A percentile compares a stretch with the other conserved stretches of the same genome.
Evolutionary conservation across 2,113 vertebrate species (phyloP).

Genomic region (Ariopsis seemanni): DNA sequence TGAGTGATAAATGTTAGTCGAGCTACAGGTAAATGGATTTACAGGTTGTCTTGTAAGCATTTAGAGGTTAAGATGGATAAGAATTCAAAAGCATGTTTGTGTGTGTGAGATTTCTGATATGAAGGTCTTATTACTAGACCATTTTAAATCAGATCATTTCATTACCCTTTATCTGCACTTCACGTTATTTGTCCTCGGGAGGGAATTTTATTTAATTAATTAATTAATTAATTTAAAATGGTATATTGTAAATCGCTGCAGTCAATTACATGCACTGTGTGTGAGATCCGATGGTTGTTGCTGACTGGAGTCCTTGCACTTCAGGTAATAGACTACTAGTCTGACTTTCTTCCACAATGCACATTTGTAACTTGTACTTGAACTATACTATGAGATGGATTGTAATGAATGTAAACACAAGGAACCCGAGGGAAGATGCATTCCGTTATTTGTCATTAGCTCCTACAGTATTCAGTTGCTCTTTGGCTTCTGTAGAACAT

Average conservation of each 20-base stretch:
- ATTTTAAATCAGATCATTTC: background rate
- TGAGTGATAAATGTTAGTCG: background rate
- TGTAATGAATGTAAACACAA: background rate
- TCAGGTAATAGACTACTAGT: background rate
- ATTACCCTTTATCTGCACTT: background rate
- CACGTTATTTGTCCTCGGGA: background rate
- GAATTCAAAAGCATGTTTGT: background rate
- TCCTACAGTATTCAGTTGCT: background rate
- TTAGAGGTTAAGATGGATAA: background rate
- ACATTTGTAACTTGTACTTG: background rate
- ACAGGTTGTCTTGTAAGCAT: background rate
- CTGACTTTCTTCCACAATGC: background rate
- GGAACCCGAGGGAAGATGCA: background rate
- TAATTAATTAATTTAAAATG: background rate
- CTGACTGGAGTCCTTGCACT: background rate
- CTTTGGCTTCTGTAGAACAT: background rate
- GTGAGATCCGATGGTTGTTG: background rate
- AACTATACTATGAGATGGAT: background rate
- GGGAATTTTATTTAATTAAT: background rate
- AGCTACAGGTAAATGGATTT: background rate
- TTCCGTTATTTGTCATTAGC: background rate
- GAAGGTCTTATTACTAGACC: background rate
- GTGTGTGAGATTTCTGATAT: background rate
- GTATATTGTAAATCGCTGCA: background rate
- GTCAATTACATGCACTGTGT: background rate